These are phyloP conservation scores for Melolontha melolontha DNA, from an alignment of 2,888 invertebrate genomes.

Conservation along the genomic window DNA sequence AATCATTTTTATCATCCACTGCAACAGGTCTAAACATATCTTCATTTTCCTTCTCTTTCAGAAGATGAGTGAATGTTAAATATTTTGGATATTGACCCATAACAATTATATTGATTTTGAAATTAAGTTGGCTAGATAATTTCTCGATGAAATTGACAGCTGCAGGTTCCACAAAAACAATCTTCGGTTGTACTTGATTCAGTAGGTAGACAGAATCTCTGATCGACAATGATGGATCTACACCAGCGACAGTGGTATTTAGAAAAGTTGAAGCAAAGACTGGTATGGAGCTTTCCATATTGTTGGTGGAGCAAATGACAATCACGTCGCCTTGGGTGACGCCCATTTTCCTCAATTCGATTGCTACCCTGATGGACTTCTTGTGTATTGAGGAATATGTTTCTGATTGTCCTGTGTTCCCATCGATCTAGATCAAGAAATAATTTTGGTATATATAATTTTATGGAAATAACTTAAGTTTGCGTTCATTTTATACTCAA, in stretches of 20 bases:
- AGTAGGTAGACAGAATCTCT: conserved; percentile 49
- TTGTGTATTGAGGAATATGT: conserved; percentile 61
- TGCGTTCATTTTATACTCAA: too few relatives aligned
- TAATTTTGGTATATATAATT: neutral
- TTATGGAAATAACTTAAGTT: neutral
- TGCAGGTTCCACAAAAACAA: conserved; percentile 56
- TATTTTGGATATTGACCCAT: conserved; percentile 16
- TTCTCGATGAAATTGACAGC: conserved; percentile 52
- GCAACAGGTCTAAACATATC: conserved; percentile 40
- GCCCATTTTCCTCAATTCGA: conserved; percentile 60
- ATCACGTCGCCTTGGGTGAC: conserved; percentile 63
- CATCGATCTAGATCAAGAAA: conserved; percentile 18
- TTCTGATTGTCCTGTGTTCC: conserved; percentile 63
- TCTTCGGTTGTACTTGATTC: conserved; percentile 54
- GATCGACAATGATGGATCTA: conserved; percentile 46
- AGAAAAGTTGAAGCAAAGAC: conserved; percentile 64
- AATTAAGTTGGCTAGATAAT: conserved; percentile 45
- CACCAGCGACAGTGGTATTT: conserved; percentile 54
- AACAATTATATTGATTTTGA: conserved; percentile 41
- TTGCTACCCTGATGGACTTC: conserved; percentile 64
- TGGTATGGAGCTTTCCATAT: conserved; percentile 63
- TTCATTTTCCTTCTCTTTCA: conserved; percentile 35
- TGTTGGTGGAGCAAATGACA: conserved; percentile 64
- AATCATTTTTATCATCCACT: conserved; percentile 23
- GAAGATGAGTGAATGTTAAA: conserved; percentile 7